These are phyloP conservation scores for Pseudoips prasinana DNA, from an alignment of 2,888 invertebrate genomes.

Conservation along the genomic window DNA sequence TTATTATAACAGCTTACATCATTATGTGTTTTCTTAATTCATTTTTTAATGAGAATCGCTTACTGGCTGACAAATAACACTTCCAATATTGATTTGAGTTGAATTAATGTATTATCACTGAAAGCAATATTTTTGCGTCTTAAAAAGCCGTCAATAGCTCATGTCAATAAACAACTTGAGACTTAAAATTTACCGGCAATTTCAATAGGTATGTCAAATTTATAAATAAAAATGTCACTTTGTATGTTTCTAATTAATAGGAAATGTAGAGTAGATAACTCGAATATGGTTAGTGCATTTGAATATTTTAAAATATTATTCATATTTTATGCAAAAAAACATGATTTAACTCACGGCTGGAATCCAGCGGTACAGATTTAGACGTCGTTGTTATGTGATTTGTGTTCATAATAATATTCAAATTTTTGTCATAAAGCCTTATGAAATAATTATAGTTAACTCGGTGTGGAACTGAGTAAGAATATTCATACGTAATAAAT, in stretches of 20 bases:
- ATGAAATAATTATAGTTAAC: slow-evolving; percentile 27
- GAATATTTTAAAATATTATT: slow-evolving; percentile 6
- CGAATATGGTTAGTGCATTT: slow-evolving; percentile 1
- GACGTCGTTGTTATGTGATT: slow-evolving; percentile 4
- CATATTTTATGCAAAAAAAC: slow-evolving; percentile 6
- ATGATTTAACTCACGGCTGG: slow-evolving; percentile 7
- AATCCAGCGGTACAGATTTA: slow-evolving; percentile 6
- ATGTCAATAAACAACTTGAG: not conserved
- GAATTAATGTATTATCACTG: not conserved
- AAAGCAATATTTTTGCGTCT: not conserved
- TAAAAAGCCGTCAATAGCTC: not conserved
- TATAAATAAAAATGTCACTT: no score
- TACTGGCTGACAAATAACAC: no score
- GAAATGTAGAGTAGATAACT: no score
- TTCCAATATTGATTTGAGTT: no score
- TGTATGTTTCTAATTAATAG: no score
- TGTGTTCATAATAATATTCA: slow-evolving; percentile 22
- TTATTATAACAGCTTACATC: slow-evolving; percentile 28
- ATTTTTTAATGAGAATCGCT: slow-evolving; percentile 1
- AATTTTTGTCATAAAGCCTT: slow-evolving; percentile 12
- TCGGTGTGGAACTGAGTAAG: slow-evolving; percentile 24
- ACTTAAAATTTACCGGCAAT: no score
- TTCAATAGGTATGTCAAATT: no score
- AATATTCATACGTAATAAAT: slow-evolving; percentile 39
- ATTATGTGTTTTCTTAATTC: slow-evolving; percentile 25